Percentiles rank a stretch among this genome's conserved stretches.
Conservation (phyloP, 1,140 invertebrate genomes). For the Hirudo medicinalis region DNA sequence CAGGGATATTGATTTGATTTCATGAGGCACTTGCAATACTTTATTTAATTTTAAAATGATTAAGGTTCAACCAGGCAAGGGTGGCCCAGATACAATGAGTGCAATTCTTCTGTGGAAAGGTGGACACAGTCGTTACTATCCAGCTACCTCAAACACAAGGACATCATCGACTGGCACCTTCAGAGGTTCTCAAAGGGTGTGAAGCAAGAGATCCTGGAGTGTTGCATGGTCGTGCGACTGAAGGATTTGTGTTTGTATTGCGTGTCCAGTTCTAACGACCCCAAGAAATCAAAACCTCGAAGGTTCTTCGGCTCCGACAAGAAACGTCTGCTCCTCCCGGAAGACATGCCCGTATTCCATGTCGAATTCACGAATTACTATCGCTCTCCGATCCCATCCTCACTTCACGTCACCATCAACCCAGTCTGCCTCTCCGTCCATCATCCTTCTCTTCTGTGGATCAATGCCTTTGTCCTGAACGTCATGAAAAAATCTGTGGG, state of each 20-base stretch:
- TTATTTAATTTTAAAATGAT: slow-evolving; percentile 4
- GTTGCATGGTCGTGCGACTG: slow-evolving; percentile 73
- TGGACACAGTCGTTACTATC: slow-evolving; percentile 3
- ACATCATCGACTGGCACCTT: neutral
- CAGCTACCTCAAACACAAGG: neutral
- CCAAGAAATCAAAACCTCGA: slow-evolving; percentile 54
- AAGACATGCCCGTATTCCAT: slow-evolving; percentile 75
- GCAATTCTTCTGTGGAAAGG: neutral
- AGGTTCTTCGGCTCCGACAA: slow-evolving; percentile 77
- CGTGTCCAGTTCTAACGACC: slow-evolving; percentile 44
- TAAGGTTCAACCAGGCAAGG: neutral
- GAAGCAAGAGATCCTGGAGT: slow-evolving; percentile 74
- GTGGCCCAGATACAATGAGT: neutral
- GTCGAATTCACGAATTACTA: slow-evolving; percentile 93
- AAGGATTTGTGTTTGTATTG: slow-evolving; percentile 52
- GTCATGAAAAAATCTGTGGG: slow-evolving; percentile 58
- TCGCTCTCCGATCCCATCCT: slow-evolving; percentile 69
- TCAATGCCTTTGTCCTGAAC: slow-evolving; percentile 81
- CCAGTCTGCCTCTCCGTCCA: slow-evolving; percentile 74
- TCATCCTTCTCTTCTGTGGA: slow-evolving; percentile 70
- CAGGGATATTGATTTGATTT: neutral
- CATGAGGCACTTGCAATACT: neutral
- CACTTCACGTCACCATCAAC: slow-evolving; percentile 71
- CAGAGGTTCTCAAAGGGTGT: slow-evolving; percentile 42
- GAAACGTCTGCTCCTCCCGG: slow-evolving; percentile 64